A percentile compares a stretch with the other conserved stretches of the same genome.
Conservation (phyloP, 2,888 invertebrate species). For the Zygogramma bicolorata region DNA sequence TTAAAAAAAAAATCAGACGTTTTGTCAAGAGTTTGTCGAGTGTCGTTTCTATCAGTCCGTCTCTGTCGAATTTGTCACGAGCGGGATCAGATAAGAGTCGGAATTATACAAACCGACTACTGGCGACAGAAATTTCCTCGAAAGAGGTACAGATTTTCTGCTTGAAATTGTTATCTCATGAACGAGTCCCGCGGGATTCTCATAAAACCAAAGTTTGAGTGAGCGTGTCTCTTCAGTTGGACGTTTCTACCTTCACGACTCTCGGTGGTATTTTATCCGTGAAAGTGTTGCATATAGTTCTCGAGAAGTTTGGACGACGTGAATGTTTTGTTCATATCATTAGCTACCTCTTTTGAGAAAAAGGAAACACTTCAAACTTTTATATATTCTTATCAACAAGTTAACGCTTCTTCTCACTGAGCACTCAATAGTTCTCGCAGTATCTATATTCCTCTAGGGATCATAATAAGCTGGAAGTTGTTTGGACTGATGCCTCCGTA, state of each 20-base stretch:
- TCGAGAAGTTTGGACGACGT: background rate
- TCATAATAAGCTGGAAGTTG: too few species aligned
- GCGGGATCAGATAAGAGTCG: background rate
- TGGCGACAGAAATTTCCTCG: slow-evolving; percentile 20
- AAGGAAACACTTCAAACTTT: background rate
- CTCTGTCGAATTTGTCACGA: background rate
- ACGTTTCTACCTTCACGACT: background rate
- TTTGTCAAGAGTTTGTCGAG: background rate
- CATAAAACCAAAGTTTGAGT: slow-evolving; percentile 45
- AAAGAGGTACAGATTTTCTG: slow-evolving; percentile 25
- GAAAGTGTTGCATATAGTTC: background rate
- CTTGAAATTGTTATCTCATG: slow-evolving; percentile 42
- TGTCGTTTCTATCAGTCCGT: background rate
- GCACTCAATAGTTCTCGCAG: too few species aligned
- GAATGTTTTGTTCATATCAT: background rate
- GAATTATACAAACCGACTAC: slow-evolving; percentile 25
- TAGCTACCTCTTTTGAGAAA: background rate
- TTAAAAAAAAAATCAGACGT: too few species aligned
- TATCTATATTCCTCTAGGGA: too few species aligned
- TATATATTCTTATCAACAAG: background rate
- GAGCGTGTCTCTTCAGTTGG: slow-evolving; percentile 37
- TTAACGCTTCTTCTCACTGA: background rate
- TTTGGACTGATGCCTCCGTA: too few species aligned
- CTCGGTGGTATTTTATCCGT: background rate
- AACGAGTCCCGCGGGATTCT: slow-evolving; percentile 41